Evolutionary conservation across 2,113 vertebrate species (phyloP).

Genomic region (Syngnathus scovelli): DNA sequence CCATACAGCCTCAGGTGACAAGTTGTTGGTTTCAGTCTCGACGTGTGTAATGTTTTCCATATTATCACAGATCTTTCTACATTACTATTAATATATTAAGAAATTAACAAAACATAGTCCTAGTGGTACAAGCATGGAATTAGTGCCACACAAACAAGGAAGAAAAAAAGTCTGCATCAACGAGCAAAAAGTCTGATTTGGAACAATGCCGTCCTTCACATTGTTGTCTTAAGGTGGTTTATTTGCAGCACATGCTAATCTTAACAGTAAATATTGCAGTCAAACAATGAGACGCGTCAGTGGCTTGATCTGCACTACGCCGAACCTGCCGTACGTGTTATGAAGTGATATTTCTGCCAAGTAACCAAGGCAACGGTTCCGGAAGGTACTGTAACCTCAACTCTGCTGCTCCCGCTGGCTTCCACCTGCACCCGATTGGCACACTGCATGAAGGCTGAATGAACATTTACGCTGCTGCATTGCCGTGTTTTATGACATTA

Average conservation of each 20-base stretch:
- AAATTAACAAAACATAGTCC: no score
- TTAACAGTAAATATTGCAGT: conserved; percentile 2
- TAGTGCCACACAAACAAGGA: neutral
- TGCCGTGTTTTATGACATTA: neutral
- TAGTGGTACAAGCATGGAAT: neutral
- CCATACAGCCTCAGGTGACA: conserved; percentile 18
- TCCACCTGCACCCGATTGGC: conserved; percentile 9
- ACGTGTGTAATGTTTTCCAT: neutral
- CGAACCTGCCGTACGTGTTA: neutral
- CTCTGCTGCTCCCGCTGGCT: neutral
- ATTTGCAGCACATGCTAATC: neutral
- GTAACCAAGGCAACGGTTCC: conserved; percentile 18
- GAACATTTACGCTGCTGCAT: conserved; percentile 1
- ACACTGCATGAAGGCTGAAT: neutral
- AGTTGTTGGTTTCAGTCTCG: neutral
- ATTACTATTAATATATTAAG: no score
- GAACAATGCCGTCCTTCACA: neutral
- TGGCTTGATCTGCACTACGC: neutral
- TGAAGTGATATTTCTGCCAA: conserved; percentile 34
- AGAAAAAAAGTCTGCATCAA: neutral
- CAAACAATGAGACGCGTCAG: neutral
- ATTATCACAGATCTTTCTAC: neutral
- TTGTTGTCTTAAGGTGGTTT: conserved; percentile 9
- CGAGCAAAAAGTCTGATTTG: neutral
- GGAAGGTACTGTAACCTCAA: neutral